Evolutionary conservation across 1,140 invertebrate genomes (phyloP).

Genomic region (Nixonia krombeini): DNA sequence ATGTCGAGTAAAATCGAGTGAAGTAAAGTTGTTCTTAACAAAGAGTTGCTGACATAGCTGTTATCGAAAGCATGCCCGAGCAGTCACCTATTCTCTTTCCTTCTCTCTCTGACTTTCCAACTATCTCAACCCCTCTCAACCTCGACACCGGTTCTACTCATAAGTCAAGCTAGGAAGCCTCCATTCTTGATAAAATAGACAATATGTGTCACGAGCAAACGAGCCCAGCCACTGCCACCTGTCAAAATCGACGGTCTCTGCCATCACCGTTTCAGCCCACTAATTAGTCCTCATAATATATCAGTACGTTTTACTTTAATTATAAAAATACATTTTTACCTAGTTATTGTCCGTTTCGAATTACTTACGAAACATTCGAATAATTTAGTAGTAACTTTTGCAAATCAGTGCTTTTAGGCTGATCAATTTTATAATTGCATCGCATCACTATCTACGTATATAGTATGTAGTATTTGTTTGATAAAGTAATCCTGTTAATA

Average conservation of each 20-base stretch:
- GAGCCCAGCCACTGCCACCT: constrained; percentile 21
- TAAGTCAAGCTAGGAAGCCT: constrained; percentile 20
- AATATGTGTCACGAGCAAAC: constrained; percentile 34
- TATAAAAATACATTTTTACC: too few species aligned
- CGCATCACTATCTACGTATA: too few species aligned
- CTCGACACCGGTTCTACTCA: constrained; percentile 8
- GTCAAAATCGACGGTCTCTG: constrained; percentile 26
- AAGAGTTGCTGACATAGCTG: constrained; percentile 56
- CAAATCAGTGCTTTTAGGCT: too few species aligned
- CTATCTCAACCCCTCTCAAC: constrained; percentile 24
- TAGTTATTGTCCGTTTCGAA: too few species aligned
- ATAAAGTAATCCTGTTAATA: too few species aligned
- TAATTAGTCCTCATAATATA: constrained; percentile 14
- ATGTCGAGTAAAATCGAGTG: constrained; percentile 43
- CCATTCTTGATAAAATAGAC: constrained; percentile 31
- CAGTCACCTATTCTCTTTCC: constrained; percentile 40
- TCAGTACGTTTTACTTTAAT: too few species aligned
- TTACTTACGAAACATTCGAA: too few species aligned
- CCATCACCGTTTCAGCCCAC: constrained; percentile 14
- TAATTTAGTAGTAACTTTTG: too few species aligned
- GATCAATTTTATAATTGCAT: too few species aligned
- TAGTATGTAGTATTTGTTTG: too few species aligned
- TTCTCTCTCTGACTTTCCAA: constrained; percentile 30
- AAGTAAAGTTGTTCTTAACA: constrained; percentile 59
- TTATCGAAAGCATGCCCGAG: constrained; percentile 53